Percentiles rank a stretch among this genome's conserved stretches.
Evolutionary conservation across 2,888 invertebrate species (phyloP).

Genomic region (Enchytraeus crypticus): DNA sequence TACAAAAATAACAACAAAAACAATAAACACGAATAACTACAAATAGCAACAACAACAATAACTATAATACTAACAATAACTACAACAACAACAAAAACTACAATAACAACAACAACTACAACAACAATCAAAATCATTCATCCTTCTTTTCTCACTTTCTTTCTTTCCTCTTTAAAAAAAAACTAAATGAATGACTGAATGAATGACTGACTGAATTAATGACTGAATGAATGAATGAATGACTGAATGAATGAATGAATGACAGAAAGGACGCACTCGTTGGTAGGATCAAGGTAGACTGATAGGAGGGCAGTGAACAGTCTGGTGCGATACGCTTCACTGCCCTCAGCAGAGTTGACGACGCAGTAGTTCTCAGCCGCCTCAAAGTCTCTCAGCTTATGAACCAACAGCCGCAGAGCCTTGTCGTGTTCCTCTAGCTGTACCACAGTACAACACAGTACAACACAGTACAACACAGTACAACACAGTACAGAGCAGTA

Average conservation of each 20-base stretch:
- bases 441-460: no score
- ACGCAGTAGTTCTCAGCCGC: conserved; percentile 53
- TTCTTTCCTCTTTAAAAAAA: no score
- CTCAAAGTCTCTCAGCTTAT: conserved; percentile 51
- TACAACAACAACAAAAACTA: no score
- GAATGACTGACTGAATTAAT: no score
- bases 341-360: conserved; percentile 43
- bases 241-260: background rate
- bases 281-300: conserved; percentile 48
- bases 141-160: background rate
- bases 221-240: no score
- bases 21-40: background rate
- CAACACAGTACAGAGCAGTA: no score
- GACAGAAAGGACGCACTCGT: conserved; percentile 37
- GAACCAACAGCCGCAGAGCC: conserved; percentile 52
- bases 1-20: background rate
- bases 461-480: no score
- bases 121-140: background rate
- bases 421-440: conserved; percentile 54
- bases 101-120: no score
- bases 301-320: conserved; percentile 49
- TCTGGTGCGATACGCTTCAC: conserved; percentile 40
- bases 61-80: no score
- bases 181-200: no score
- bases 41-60: background rate